Conservation (phyloP, 2,888 invertebrate species). For the Drosophila kuntzei region DNA sequence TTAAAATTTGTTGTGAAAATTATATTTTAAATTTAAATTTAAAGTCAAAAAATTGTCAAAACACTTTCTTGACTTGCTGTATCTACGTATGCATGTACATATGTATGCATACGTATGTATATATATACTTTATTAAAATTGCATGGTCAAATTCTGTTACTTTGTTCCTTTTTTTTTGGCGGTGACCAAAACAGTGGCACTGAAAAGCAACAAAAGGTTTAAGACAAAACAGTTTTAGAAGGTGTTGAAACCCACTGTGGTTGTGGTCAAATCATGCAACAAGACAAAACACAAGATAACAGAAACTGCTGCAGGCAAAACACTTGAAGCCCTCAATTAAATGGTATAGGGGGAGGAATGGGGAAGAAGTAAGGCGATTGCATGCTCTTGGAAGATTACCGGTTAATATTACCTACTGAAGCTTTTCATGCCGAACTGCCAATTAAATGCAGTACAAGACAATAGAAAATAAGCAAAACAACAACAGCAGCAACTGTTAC, state of each 20-base stretch:
- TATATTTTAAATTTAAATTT: too few species aligned
- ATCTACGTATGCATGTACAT: neutral
- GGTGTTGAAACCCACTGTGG: constrained; percentile 37
- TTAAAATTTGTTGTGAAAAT: too few species aligned
- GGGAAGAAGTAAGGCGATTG: constrained; percentile 16
- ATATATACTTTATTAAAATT: neutral
- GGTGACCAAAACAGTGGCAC: constrained; percentile 2
- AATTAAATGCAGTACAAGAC: constrained; percentile 56
- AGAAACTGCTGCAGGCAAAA: constrained; percentile 15
- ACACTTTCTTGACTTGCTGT: too few species aligned
- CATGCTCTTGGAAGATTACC: constrained; percentile 37
- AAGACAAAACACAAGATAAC: constrained; percentile 40
- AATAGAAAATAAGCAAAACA: constrained; percentile 7
- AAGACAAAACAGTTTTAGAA: constrained; percentile 35
- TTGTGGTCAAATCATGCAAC: constrained; percentile 26
- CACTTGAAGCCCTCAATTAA: constrained; percentile 51
- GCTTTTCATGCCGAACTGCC: constrained; percentile 13
- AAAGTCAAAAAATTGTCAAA: too few species aligned
- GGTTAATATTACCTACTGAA: constrained; percentile 38
- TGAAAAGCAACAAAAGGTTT: constrained; percentile 17
- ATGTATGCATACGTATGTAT: neutral
- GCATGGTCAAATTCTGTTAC: neutral
- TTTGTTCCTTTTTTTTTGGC: constrained; percentile 1
- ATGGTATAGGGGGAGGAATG: constrained; percentile 15
- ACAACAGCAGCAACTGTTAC: neutral